Evolutionary conservation across 2,888 invertebrate genomes (phyloP), one percentile per base, ranked within the genome.

Genomic region (Polydrusus pterygomalis): DNA sequence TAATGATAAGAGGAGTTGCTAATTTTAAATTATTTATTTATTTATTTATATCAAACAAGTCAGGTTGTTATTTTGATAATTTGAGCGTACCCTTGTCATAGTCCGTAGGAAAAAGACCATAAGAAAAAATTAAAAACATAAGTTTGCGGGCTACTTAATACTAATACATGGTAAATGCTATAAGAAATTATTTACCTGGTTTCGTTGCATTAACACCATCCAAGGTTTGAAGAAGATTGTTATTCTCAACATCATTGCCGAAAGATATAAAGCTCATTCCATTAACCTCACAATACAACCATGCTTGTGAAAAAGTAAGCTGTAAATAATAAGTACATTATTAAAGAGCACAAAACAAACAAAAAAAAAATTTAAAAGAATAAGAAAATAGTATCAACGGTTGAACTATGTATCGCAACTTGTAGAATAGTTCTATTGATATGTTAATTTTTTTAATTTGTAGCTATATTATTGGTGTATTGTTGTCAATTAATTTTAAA

Each of bases 201-300:
- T 17, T 51, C 5, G 51, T 10, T 18, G 18, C 7, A 20, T 18
- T 18, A 1, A 51, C 1, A 20, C 9, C 10, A 18, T 51, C 51
- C 17, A 51, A 2, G 9, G 6, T 18, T 18, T 51, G n/a, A 18
- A 51, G 9, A 1, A 51, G 18, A 9, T 20, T 2, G 10, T 2
- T 9, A 51, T 51, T 51, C 3, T 51, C 20, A 2, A 10, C 9
- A 51, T 1, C 51, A 51, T 20, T 51, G 8, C 18, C 18, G 18
- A 51, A 51, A 18, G 18, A 51, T 51, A 51, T 20, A 51, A 51
- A 51, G 0, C 10, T 51, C 20, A 51, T 18, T 51, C 51, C 51
- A 51, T 51, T 18, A 51, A 18, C 9, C 0, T 51, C 9, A 18
- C 51, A 51, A 51, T 18, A 51, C n/a, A 7, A 13, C 47, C 47